phyloP scores from a whole-genome alignment of 2,113 vertebrate genomes.

The Leptosomus discolor region DNA sequence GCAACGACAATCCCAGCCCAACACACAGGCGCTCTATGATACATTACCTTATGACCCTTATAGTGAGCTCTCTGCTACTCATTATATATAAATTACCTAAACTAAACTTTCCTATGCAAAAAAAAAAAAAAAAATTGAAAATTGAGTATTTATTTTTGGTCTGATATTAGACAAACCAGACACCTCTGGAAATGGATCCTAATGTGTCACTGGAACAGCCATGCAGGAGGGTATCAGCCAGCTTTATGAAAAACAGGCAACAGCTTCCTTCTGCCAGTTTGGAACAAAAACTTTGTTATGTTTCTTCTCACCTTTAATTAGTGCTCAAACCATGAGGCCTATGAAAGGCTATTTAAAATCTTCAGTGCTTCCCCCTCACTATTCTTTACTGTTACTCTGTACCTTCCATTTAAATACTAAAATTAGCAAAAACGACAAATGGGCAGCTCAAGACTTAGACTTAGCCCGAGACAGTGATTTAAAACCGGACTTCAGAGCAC shows the following conservation, averaged over 20 bases:
- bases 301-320: neutral
- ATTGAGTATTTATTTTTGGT: neutral
- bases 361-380: neutral
- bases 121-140: too few relatives aligned
- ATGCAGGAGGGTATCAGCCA: neutral
- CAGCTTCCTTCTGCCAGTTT: neutral
- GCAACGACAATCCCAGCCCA: neutral
- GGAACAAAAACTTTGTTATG: neutral
- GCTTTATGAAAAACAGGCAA: neutral
- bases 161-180: neutral
- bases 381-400: neutral
- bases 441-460: neutral
- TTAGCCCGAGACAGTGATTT: neutral
- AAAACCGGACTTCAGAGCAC: neutral
- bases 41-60: neutral
- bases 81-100: neutral
- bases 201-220: neutral
- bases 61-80: neutral
- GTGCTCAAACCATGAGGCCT: rapidly evolving
- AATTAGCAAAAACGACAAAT: neutral
- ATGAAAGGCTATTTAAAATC: neutral
- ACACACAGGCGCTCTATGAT: neutral
- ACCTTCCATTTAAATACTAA: neutral
- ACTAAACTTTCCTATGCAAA: neutral
- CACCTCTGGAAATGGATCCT: neutral